These are phyloP conservation scores for Clarias magur DNA, from an alignment of 2,113 vertebrate species.

Conservation along the genomic window DNA sequence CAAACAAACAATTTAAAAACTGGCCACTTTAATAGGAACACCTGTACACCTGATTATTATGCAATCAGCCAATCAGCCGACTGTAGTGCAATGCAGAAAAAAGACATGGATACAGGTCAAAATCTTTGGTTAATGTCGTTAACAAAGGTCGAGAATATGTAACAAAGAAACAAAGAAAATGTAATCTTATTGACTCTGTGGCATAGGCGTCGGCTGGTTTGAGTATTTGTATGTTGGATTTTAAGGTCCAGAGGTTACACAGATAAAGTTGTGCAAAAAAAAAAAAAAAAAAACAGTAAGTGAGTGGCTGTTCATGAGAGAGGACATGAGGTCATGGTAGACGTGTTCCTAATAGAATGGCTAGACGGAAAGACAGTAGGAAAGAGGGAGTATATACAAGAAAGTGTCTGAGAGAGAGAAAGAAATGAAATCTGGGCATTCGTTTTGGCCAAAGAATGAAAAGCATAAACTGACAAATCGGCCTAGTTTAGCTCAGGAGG, in stretches of 20 bases:
- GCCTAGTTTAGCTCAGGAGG: constrained; percentile 60
- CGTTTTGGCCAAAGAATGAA: constrained; percentile 56
- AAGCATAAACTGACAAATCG: constrained; percentile 55
- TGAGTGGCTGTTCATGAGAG: not conserved
- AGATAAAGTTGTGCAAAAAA: not conserved
- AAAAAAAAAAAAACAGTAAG: not conserved
- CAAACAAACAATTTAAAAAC: no score
- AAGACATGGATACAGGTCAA: not conserved
- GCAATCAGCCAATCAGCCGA: not conserved
- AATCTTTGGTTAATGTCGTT: not conserved
- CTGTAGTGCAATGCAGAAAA: not conserved
- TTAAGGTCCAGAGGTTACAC: not conserved
- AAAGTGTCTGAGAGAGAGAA: not conserved
- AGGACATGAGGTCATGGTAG: not conserved
- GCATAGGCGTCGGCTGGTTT: not conserved
- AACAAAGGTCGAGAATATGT: not conserved
- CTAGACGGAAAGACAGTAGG: constrained; percentile 40
- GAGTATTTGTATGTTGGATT: not conserved
- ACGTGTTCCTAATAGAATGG: not conserved
- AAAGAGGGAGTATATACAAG: constrained; percentile 37
- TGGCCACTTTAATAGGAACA: not conserved
- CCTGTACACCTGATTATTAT: not conserved
- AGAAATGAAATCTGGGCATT: constrained; percentile 35
- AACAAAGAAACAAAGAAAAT: no score
- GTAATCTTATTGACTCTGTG: not conserved